Percentiles rank a stretch among this genome's conserved stretches.
Conservation (phyloP, 53 echinoderm and acorn worm genomes). For the Henricia sp. region DNA sequence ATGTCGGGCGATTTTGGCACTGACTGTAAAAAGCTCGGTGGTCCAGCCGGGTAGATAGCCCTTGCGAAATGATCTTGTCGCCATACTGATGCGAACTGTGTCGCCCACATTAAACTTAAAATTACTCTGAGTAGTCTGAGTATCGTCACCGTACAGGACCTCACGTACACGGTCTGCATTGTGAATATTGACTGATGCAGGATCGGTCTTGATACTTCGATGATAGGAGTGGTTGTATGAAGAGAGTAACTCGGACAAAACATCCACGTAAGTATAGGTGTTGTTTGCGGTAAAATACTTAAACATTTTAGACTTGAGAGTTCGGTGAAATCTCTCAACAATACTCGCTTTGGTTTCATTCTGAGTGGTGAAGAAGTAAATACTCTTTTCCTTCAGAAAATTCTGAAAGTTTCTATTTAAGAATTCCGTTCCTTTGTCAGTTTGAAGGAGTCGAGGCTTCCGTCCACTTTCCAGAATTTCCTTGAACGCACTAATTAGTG, state of each 20-base stretch:
- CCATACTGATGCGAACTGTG: conserved; percentile 31
- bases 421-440: too few relatives aligned
- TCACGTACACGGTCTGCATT: neutral
- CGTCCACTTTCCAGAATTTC: neutral
- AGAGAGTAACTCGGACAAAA: neutral
- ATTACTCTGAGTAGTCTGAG: neutral
- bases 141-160: too few relatives aligned
- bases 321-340: too few relatives aligned
- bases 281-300: conserved; percentile 11
- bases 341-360: too few relatives aligned
- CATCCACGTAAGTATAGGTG: neutral
- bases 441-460: too few relatives aligned
- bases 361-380: conserved; percentile 69
- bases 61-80: too few relatives aligned
- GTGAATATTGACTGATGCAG: neutral
- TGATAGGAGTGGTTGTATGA: conserved; percentile 19
- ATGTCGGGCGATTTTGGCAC: too few relatives aligned
- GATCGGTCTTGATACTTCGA: conserved; percentile 8
- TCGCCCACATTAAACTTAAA: conserved; percentile 26
- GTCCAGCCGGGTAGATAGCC: too few relatives aligned
- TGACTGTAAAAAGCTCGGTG: too few relatives aligned
- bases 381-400: conserved; percentile 58
- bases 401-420: conserved; percentile 54
- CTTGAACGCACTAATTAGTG: conserved; percentile 6
- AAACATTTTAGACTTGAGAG: too few relatives aligned